Conservation (phyloP, 2,888 invertebrate species). For the Arge pagana region DNA sequence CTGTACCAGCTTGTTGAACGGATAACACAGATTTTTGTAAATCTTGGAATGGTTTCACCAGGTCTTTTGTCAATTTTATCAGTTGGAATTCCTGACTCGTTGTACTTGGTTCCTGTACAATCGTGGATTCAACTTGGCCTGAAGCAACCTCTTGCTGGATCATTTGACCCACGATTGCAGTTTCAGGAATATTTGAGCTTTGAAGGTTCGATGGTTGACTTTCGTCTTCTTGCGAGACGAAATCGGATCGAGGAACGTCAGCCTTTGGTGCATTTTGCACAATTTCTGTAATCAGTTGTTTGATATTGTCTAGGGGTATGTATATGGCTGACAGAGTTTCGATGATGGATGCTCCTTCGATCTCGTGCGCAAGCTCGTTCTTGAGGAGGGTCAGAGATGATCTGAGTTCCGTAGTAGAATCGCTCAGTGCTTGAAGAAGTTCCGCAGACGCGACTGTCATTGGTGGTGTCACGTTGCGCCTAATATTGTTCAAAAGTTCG, state of each 20-base stretch:
- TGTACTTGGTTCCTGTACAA: too few species aligned
- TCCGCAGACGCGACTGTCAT: conserved; percentile 24
- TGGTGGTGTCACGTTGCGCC: conserved; percentile 21
- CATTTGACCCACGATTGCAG: not conserved
- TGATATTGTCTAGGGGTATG: conserved; percentile 43
- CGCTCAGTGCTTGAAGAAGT: conserved; percentile 38
- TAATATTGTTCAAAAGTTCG: conserved; percentile 35
- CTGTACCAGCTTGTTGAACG: conserved; percentile 60
- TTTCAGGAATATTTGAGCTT: not conserved
- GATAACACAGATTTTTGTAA: conserved; percentile 60
- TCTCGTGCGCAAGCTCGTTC: conserved; percentile 40
- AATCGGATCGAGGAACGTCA: conserved; percentile 8
- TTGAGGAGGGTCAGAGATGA: conserved; percentile 40
- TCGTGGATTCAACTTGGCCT: conserved; percentile 43
- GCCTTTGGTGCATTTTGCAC: conserved; percentile 5
- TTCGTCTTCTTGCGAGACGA: conserved; percentile 15
- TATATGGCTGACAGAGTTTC: conserved; percentile 49
- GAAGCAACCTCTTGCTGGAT: conserved; percentile 15
- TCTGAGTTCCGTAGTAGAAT: conserved; percentile 40
- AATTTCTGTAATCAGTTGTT: conserved; percentile 26
- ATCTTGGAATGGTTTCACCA: conserved; percentile 59
- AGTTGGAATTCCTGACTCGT: conserved; percentile 46
- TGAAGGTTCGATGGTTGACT: not conserved
- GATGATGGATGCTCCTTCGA: conserved; percentile 41
- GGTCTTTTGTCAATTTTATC: conserved; percentile 37